phyloP scores from a whole-genome alignment of 2,888 invertebrate genomes.

The Dryomyza anilis region DNA sequence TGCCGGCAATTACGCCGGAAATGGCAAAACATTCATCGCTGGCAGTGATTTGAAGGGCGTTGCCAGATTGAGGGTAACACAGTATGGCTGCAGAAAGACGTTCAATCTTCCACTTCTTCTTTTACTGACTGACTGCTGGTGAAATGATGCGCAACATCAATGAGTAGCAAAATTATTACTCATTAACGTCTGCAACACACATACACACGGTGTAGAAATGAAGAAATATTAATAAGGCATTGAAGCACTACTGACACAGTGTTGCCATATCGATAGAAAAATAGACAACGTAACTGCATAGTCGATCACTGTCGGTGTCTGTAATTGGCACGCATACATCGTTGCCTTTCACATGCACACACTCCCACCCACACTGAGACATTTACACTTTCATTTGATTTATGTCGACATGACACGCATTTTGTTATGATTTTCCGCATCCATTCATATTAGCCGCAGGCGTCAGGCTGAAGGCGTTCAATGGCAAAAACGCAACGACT shows the following conservation, averaged over 20 bases:
- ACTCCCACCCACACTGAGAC: neutral
- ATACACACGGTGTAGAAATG: neutral
- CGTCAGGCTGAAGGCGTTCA: no score
- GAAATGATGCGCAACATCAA: no score
- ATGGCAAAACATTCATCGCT: conserved; percentile 11
- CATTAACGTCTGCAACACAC: neutral
- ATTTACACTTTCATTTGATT: conserved; percentile 11
- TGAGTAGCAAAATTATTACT: conserved; percentile 7
- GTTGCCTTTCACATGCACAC: neutral
- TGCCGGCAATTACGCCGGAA: conserved; percentile 13
- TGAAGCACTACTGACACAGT: conserved; percentile 9
- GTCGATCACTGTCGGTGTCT: conserved; percentile 5
- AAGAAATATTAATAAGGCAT: neutral
- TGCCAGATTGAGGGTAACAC: no score
- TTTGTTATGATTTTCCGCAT: conserved; percentile 14
- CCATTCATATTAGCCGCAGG: no score
- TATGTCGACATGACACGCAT: conserved; percentile 15
- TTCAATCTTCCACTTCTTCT: no score
- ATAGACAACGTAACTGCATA: neutral
- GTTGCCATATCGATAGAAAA: neutral
- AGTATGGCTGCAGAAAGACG: no score
- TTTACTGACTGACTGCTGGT: no score
- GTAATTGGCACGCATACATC: neutral
- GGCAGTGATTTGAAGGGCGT: conserved; percentile 6
- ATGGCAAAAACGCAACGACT: no score